phyloP scores from a whole-genome alignment of 2,797 vertebrate species.

The Aeoliscus strigatus region DNA sequence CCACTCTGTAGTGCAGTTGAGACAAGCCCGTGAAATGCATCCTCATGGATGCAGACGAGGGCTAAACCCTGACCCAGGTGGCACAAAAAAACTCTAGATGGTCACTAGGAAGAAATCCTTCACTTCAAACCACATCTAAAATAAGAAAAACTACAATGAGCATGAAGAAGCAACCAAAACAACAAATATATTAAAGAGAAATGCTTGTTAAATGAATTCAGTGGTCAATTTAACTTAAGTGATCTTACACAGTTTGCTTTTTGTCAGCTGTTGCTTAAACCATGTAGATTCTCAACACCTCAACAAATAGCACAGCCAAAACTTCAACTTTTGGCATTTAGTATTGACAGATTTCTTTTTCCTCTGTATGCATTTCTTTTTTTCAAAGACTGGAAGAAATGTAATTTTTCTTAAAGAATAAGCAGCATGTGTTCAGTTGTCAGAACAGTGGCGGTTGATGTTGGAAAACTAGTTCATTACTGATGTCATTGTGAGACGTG shows the following conservation, averaged over 20 bases:
- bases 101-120: too few relatives aligned
- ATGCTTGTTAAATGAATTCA: slow-evolving; percentile 10
- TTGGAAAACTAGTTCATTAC: slow-evolving; percentile 31
- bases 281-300: slow-evolving; percentile 10
- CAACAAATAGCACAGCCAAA: slow-evolving; percentile 29
- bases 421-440: slow-evolving; percentile 8
- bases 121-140: not conserved
- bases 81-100: slow-evolving; percentile 7
- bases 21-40: slow-evolving; percentile 41
- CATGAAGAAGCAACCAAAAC: slow-evolving; percentile 6
- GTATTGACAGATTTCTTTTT: not conserved
- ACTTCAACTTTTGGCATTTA: not conserved
- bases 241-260: slow-evolving; percentile 5
- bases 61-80: slow-evolving; percentile 18
- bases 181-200: not conserved
- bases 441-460: slow-evolving; percentile 3
- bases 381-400: too few relatives aligned
- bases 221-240: slow-evolving; percentile 13
- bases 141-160: slow-evolving; percentile 10
- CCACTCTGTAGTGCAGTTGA: slow-evolving; percentile 32
- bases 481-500: slow-evolving; percentile 48
- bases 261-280: slow-evolving; percentile 16
- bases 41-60: not conserved
- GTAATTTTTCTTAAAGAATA: not conserved
- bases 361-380: too few relatives aligned